Base-by-base conservation (phyloP, 2,888 invertebrate species). In the Protodeltote pygarga region DNA sequence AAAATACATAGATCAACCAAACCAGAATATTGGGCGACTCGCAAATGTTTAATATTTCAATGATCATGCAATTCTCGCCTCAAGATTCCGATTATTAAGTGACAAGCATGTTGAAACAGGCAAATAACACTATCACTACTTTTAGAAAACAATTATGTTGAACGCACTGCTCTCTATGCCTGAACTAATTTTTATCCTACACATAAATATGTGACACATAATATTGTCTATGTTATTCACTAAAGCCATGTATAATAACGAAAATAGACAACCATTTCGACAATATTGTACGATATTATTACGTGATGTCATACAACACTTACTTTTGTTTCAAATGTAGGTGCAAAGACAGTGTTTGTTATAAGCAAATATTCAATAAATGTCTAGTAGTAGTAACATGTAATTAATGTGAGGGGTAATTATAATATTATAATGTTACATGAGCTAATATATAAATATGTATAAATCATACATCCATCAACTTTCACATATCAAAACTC, bases 391-490 rank as follows among this genome's bases (percentile, higher is more conserved):
- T n/a, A n/a, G n/a, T 63, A 59, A 73, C 69, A 74, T 60, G 58
- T 57, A 64, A 39, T 60, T 37, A 64, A 13, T 27, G 52, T 60
- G 44, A 54, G 42, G 34, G 39, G 47, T 35, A 52, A 48, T 29
- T 58, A 49, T 39, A 9, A 28, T 34, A 42, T 35, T 32, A 39
- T 40, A 6, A 65, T 53, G 48, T 45, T 53, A 58, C 66, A 69
- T 38, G 48, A 44, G 46, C 51, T 48, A 62, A 71, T 66, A 71
- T 53, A 75, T 73, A 76, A 58, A 77, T 73, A 73, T 48, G 71
- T 70, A 60, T 40, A 58, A 49, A 55, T 13, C 55, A 42, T 46
- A 50, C 62, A 63, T 62, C 35, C 70, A 38, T 58, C 68, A 50
- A 31, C 67, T 49, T 41, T 46, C 63, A 51, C 10, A 48, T 40